Evolutionary conservation across 2,888 invertebrate species (phyloP).

Genomic region (Epistrophella euchroma): DNA sequence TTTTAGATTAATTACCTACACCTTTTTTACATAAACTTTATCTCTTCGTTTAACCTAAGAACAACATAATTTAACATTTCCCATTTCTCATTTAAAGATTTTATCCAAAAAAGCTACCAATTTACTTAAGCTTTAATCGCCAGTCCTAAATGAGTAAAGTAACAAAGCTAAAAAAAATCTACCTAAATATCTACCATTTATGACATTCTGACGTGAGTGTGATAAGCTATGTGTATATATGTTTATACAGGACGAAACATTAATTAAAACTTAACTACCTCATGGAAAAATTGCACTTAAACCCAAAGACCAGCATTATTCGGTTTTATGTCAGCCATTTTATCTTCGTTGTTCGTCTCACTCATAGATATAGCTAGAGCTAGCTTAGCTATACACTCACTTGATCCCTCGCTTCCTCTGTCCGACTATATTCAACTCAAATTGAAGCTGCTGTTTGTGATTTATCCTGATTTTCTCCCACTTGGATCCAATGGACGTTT

Average conservation of each 20-base stretch:
- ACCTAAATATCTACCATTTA: background rate
- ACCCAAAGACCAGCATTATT: constrained; percentile 47
- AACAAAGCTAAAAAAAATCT: constrained; percentile 15
- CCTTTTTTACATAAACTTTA: background rate
- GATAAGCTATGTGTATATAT: constrained; percentile 6
- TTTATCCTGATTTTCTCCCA: constrained; percentile 74
- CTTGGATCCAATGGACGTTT: constrained; percentile 72
- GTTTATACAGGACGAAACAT: constrained; percentile 18
- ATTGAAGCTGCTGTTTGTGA: constrained; percentile 71
- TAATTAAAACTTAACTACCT: constrained; percentile 38
- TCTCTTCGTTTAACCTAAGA: background rate
- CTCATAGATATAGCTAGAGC: too few species aligned
- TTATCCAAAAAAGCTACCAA: background rate
- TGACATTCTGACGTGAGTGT: constrained; percentile 29
- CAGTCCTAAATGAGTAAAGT: constrained; percentile 6
- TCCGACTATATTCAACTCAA: constrained; percentile 13
- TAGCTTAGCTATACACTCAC: background rate
- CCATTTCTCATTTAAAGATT: background rate
- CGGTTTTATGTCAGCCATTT: constrained; percentile 53
- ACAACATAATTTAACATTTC: background rate
- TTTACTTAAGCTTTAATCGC: constrained; percentile 23
- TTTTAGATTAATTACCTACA: background rate
- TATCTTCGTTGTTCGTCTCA: background rate
- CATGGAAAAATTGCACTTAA: constrained; percentile 35
- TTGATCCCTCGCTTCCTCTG: background rate